Evolutionary conservation across 2,113 vertebrate genomes (phyloP), one percentile per base, ranked within the genome.

Genomic region (Hydropotes inermis): DNA sequence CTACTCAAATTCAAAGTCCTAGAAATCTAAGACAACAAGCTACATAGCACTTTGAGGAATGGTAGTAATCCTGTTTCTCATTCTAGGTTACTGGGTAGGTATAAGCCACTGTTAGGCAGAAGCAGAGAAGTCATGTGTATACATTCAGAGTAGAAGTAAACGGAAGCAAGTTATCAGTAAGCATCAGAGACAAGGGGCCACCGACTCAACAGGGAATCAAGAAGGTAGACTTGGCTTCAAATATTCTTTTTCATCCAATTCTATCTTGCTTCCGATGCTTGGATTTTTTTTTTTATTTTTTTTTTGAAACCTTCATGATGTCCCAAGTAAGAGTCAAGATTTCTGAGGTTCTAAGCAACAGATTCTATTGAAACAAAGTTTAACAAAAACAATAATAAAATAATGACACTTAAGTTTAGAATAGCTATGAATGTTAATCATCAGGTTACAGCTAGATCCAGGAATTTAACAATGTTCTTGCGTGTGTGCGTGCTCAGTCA

Each of bases 251-350:
- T 47, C 61, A 78, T 25, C n/a, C 28, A 94, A 13, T 11, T 14
- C 1, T 16, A n/a, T 52, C n/a, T 70, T 91, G 45, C 15, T 57
- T 64, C 30, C 9, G 39, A 23, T 30, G 12, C n/a, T 50, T 45
- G 21, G n/a, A 82, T 81, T 61, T 96, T 17, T 70, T 70, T 67
- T 36, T n/a, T 64, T 33, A n/a, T n/a, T 39, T 39, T 64, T 93
- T 50, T 50, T 50, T 57, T 15, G 81, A 82, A 87, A 78, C 88
- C 23, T 57, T 47, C 50, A 67, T 57, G 17, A 7, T 6, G 52
- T 30, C 21, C 4, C 25, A 78, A 19, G 1, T 25, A 52, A 84
- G 27, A 61, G 1, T 36, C 78, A 70, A 86, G 4, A 47, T 30
- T 12, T 84, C 54, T 70, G 74, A 81, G n/a, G 13, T 88, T 85